A percentile compares a stretch with the other conserved stretches of the same genome.
Evolutionary conservation across 2,113 vertebrate genomes (phyloP).

Genomic region (Puma concolor): DNA sequence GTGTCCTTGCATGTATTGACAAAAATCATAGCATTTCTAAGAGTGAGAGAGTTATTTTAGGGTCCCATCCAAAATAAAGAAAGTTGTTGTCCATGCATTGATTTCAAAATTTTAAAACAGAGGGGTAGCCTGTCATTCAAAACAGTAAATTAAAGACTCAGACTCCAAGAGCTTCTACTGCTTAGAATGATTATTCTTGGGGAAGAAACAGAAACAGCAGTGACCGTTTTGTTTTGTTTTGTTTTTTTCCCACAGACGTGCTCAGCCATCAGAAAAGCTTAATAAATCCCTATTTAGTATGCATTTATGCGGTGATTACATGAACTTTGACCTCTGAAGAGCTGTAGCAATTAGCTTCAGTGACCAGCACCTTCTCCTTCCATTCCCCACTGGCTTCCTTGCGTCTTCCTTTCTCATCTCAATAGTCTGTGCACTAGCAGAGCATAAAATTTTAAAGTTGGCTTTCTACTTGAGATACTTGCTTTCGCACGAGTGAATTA

Average conservation of each 20-base stretch:
- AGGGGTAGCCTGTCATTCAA: constrained; percentile 17
- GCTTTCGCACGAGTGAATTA: background rate
- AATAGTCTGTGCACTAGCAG: background rate
- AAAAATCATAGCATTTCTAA: background rate
- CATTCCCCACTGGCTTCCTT: constrained; percentile 43
- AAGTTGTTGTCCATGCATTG: background rate
- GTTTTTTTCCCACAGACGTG: constrained; percentile 67
- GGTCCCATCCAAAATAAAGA: background rate
- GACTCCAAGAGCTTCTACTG: constrained; percentile 31
- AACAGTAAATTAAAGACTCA: constrained; percentile 52
- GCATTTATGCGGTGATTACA: constrained; percentile 86
- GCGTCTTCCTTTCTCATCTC: constrained; percentile 33
- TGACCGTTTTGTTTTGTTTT: constrained; percentile 15
- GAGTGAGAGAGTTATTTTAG: background rate
- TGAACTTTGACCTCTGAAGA: constrained; percentile 87
- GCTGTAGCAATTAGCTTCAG: constrained; percentile 84
- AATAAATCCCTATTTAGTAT: constrained; percentile 85
- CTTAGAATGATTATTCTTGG: constrained; percentile 55
- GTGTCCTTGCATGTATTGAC: background rate
- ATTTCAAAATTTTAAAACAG: constrained; percentile 41
- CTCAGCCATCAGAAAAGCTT: constrained; percentile 82
- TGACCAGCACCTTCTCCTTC: constrained; percentile 62
- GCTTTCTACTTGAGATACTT: constrained; percentile 42
- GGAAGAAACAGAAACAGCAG: constrained; percentile 43
- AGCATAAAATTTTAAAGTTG: constrained; percentile 31